Evolutionary conservation across 1,140 invertebrate species (phyloP).

Genomic region (Meloidogyne floridensis): DNA sequence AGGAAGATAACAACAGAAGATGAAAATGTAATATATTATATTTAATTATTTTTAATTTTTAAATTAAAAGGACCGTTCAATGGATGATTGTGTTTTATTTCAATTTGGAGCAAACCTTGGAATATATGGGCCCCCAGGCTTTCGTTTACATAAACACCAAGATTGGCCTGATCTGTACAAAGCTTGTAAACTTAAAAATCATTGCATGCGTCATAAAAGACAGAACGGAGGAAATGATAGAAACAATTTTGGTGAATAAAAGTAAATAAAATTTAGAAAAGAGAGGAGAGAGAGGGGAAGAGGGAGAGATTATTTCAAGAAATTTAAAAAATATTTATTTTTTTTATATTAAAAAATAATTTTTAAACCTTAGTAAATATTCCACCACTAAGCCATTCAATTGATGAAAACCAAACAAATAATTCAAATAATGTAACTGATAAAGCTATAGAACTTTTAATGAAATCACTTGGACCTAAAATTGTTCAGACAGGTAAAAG

Average conservation of each 20-base stretch:
- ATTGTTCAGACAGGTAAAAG: conserved; percentile 8
- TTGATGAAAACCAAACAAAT: conserved; percentile 12
- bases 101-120: conserved; percentile 55
- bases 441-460: conserved; percentile 18
- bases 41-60: conserved; percentile 8
- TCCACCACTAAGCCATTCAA: conserved; percentile 19
- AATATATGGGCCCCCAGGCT: conserved; percentile 38
- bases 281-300: no score
- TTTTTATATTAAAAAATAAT: neutral
- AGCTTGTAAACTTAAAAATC: conserved; percentile 51
- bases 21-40: conserved; percentile 40
- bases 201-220: conserved; percentile 28
- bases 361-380: neutral
- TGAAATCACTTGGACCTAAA: conserved; percentile 22
- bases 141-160: conserved; percentile 49
- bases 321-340: neutral
- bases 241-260: conserved; percentile 10
- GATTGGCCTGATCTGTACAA: conserved; percentile 57
- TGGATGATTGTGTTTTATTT: conserved; percentile 57
- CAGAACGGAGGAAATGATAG: neutral
- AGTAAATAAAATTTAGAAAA: neutral
- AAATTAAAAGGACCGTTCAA: conserved; percentile 40
- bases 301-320: neutral
- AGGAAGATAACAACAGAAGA: conserved; percentile 45
- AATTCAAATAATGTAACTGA: conserved; percentile 11